Conservation (phyloP, 2,113 vertebrate species). For the Bagarius yarrelli region DNA sequence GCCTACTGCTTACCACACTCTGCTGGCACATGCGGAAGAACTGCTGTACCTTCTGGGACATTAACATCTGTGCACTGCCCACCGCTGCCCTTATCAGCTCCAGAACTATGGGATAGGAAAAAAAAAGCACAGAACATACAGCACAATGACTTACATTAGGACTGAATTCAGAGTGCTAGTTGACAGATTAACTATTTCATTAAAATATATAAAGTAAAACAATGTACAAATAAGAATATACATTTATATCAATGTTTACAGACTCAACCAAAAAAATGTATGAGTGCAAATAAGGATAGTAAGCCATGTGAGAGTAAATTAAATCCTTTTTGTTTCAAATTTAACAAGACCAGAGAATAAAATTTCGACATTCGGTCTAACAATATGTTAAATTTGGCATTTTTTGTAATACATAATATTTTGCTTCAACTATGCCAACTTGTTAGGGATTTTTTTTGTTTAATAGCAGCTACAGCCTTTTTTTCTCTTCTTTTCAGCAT, state of each 20-base stretch:
- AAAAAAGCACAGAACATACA: conserved; percentile 1
- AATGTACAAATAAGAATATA: not conserved
- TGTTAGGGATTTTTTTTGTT: not conserved
- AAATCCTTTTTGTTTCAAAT: not conserved
- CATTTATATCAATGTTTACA: not conserved
- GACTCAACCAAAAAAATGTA: not conserved
- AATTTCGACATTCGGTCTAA: not conserved
- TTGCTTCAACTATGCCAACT: not conserved
- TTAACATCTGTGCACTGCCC: conserved; percentile 93
- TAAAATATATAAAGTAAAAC: too few species aligned
- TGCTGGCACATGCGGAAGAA: conserved; percentile 98
- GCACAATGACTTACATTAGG: not conserved
- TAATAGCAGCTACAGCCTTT: not conserved
- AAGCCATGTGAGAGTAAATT: not conserved
- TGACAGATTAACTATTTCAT: too few species aligned
- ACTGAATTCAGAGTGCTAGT: not conserved
- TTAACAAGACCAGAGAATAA: not conserved
- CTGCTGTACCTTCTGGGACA: conserved; percentile 98
- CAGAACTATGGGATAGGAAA: conserved; percentile 72
- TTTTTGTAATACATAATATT: not conserved
- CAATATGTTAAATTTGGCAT: not conserved
- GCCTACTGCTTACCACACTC: conserved; percentile 84
- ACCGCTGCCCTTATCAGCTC: conserved; percentile 94
- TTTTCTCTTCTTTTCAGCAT: not conserved
- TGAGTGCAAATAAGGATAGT: not conserved